Conservation (phyloP, 64 coral and sea anemone species). For the Trachythela sp. region DNA sequence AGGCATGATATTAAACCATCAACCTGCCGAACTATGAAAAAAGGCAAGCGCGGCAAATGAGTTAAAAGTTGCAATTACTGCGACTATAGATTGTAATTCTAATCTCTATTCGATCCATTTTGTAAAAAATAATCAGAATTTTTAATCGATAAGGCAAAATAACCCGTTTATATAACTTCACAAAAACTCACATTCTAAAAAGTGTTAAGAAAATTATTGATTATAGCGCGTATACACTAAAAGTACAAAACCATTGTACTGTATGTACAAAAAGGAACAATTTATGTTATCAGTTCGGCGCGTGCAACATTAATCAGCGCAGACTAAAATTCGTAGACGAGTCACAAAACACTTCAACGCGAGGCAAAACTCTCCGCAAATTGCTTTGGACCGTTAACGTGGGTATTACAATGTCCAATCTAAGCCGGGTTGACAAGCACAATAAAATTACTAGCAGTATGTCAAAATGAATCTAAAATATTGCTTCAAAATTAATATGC, state of each 20-base stretch:
- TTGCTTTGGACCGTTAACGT: neutral
- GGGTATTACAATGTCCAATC: neutral
- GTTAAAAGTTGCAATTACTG: no score
- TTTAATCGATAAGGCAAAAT: neutral
- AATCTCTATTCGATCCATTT: neutral
- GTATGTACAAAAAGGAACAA: neutral
- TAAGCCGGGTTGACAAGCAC: neutral
- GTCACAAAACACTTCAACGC: neutral
- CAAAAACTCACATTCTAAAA: neutral
- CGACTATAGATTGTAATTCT: no score
- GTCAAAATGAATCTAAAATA: neutral
- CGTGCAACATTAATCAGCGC: neutral
- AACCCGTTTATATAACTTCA: neutral
- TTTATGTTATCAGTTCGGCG: neutral
- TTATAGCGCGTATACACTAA: no score
- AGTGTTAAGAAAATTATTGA: neutral
- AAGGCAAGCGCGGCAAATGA: no score
- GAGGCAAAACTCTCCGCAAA: neutral
- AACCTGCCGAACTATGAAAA: no score
- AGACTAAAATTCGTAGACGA: neutral
- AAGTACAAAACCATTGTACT: neutral
- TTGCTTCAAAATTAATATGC: neutral
- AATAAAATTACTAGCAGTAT: neutral
- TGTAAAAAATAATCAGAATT: neutral
- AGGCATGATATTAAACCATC: no score